Evolutionary conservation across 2,888 invertebrate genomes (phyloP), one percentile per base, ranked within the genome.

Genomic region (Deilephila elpenor): DNA sequence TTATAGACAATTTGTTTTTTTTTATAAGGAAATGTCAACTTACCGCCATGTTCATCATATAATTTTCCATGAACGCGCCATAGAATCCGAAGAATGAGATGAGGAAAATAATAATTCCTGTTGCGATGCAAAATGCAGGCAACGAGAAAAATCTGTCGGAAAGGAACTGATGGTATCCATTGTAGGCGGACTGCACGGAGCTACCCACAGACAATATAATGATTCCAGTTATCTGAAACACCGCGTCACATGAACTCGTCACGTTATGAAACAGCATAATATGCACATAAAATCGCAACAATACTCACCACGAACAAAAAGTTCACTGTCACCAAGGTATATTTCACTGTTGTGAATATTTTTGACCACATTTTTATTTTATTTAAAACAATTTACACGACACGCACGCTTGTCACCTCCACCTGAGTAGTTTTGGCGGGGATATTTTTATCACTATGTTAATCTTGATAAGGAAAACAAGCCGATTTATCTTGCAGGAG

Each of bases 31-130:
- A 37, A 71, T 32, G 34, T 59, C 61, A 29, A 94, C 96, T 96
- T 92, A 97, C 97, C 86, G 96, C 96, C 86, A 98, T 95, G 60
- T 97, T 96, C 95, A 98, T 96, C 84, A 97, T 96, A 87, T 98
- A 97, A 90, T 97, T 98, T 88, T 98, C 98, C 84, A 96, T 96
- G 79, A 97, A 95, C 0, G 98, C 98, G 62, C 98, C 98, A 92
- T 97, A 98, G 92, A 98, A 98, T 75, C 98, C 98, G 83, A 98
- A 96, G 89, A 97, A 97, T 0, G 98, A 96, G 71, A 98, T 96
- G 78, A 98, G 88, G 88, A 98, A 96, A 82, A 97, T 96, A 79
- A 97, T 95, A 90, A 85, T 88, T 17, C 97, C 97, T 44, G 97
- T 95, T 2, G 97, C 96, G 76, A 97, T 97, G 72, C 97, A 94